Evolutionary conservation across 2,113 vertebrate species (phyloP).

Genomic region (Platichthys flesus): DNA sequence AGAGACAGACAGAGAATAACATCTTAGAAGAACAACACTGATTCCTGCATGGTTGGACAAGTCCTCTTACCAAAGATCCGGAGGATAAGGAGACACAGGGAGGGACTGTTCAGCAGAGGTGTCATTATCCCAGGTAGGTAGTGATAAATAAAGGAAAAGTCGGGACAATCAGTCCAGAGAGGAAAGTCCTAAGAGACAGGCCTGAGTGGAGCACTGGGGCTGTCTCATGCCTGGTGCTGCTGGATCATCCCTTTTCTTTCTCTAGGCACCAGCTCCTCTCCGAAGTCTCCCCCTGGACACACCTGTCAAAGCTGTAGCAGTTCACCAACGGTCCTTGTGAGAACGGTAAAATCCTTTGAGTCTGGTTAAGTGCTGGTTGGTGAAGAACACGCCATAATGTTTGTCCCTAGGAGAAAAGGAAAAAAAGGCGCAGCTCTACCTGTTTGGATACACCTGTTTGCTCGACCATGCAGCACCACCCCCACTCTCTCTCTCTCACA

Average conservation of each 20-base stretch:
- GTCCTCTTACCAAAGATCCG: constrained; percentile 65
- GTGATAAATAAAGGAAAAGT: constrained; percentile 21
- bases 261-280: neutral
- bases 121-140: constrained; percentile 64
- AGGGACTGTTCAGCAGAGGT: constrained; percentile 42
- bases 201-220: constrained; percentile 6
- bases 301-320: neutral
- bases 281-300: neutral
- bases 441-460: constrained; percentile 77
- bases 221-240: constrained; percentile 36
- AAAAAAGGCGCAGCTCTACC: constrained; percentile 52
- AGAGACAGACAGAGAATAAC: too few relatives aligned
- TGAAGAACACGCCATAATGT: constrained; percentile 38
- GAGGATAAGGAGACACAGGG: constrained; percentile 59
- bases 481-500: constrained; percentile 6
- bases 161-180: constrained; percentile 46
- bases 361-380: constrained; percentile 5
- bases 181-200: constrained; percentile 25
- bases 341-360: constrained; percentile 33
- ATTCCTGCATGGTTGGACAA: too few relatives aligned
- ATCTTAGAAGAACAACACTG: too few relatives aligned
- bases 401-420: constrained; percentile 11
- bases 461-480: neutral
- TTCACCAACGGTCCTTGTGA: neutral
- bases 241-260: constrained; percentile 17